Conservation (phyloP, 2,797 vertebrate species). For the Gallirallus australis region DNA sequence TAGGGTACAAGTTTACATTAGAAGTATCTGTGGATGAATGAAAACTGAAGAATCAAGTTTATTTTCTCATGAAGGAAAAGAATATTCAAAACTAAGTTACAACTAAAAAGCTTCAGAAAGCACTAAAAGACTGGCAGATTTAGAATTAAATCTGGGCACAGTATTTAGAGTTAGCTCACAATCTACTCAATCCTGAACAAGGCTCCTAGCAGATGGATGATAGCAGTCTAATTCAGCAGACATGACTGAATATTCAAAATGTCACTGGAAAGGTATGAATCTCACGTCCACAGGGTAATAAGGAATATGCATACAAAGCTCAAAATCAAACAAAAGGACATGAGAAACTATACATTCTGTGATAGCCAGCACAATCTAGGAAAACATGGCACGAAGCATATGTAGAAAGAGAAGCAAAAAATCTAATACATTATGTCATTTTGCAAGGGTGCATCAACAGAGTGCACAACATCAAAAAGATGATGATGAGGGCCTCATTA, state of each 20-base stretch:
- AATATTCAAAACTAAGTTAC: neutral
- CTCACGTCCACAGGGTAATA: neutral
- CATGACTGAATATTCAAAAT: neutral
- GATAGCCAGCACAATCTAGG: neutral
- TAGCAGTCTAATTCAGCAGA: neutral
- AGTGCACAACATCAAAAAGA: neutral
- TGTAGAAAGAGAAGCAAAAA: neutral
- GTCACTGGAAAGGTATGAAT: neutral
- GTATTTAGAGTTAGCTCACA: neutral
- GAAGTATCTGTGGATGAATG: neutral
- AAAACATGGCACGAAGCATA: neutral
- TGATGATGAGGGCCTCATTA: neutral
- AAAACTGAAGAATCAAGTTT: neutral
- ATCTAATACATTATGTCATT: neutral
- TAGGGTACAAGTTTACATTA: neutral
- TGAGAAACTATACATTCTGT: neutral
- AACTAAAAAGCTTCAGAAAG: neutral
- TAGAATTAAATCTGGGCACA: neutral
- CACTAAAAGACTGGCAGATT: neutral
- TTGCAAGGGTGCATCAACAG: neutral
- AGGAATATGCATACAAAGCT: neutral
- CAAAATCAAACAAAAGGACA: neutral
- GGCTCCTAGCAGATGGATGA: neutral
- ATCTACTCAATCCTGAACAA: neutral
- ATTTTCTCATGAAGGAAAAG: neutral